These are phyloP conservation scores for Noctua fimbriata DNA, from an alignment of 2,888 invertebrate species.

Conservation along the genomic window DNA sequence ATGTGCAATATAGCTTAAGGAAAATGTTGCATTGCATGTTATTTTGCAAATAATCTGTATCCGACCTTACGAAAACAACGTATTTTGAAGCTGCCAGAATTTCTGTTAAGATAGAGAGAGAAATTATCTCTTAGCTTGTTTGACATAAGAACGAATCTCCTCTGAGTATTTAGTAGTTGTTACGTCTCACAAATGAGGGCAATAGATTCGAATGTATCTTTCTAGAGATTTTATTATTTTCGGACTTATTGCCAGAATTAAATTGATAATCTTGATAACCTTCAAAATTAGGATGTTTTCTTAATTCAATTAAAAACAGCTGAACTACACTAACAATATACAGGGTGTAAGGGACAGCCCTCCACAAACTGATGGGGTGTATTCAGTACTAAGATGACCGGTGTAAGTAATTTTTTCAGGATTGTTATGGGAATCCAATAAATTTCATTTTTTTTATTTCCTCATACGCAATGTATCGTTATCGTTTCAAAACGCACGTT, in stretches of 20 bases:
- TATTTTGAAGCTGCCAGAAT: constrained; percentile 1
- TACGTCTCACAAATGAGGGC: background rate
- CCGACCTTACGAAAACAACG: constrained; percentile 2
- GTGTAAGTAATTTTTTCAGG: too few species aligned
- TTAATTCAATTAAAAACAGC: background rate
- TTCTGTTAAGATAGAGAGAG: background rate
- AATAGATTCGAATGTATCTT: background rate
- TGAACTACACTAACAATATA: background rate
- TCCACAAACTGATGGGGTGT: too few species aligned
- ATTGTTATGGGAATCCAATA: too few species aligned
- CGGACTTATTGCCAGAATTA: background rate
- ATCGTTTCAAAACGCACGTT: too few species aligned
- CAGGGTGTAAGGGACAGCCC: too few species aligned
- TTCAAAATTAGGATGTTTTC: background rate
- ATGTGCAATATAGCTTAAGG: background rate
- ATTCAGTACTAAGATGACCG: too few species aligned
- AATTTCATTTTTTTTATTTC: too few species aligned
- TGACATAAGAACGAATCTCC: background rate
- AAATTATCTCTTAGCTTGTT: background rate
- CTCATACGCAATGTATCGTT: too few species aligned
- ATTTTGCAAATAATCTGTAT: background rate
- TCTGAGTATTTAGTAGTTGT: background rate
- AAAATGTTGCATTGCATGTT: background rate
- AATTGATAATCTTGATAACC: background rate
- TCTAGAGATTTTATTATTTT: background rate